Conservation (phyloP, 92 coral and sea anemone genomes). For the Montipora capitata region DNA sequence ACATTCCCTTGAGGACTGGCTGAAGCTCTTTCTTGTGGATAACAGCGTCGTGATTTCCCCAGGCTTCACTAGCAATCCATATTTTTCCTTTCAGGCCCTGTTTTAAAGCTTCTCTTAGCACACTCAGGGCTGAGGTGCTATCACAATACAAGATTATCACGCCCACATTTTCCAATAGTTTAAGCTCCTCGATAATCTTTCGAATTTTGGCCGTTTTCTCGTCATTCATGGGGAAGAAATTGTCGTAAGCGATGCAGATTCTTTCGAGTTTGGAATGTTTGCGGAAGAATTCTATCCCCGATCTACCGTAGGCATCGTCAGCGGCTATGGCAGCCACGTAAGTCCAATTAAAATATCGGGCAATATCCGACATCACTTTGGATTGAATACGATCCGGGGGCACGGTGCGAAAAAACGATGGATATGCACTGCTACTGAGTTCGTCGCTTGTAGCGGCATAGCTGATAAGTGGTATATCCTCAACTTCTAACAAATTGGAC, state of each 20-base stretch:
- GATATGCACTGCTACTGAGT: too few species aligned
- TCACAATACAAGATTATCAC: constrained; percentile 78
- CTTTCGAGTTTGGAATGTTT: too few species aligned
- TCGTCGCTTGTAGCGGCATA: too few species aligned
- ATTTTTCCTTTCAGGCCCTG: constrained; percentile 67
- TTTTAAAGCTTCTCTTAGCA: constrained; percentile 68
- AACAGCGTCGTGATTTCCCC: constrained; percentile 60
- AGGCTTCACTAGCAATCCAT: constrained; percentile 93
- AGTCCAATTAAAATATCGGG: constrained; percentile 86
- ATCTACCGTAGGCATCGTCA: too few species aligned
- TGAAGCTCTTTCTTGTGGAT: constrained; percentile 18
- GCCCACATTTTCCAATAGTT: constrained; percentile 43
- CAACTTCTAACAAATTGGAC: too few species aligned
- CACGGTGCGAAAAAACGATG: too few species aligned
- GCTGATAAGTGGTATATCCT: too few species aligned
- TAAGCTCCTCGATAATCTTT: constrained; percentile 70
- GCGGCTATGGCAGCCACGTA: too few species aligned
- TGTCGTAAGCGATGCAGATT: too few species aligned
- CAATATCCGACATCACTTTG: constrained; percentile 87
- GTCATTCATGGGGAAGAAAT: too few species aligned
- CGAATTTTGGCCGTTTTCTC: too few species aligned
- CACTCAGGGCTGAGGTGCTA: neutral
- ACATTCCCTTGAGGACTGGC: constrained; percentile 73
- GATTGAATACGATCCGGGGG: constrained; percentile 94
- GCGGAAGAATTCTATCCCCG: too few species aligned